Base-by-base conservation (phyloP, 2,113 vertebrate genomes). In the Calidris pugnax region DNA sequence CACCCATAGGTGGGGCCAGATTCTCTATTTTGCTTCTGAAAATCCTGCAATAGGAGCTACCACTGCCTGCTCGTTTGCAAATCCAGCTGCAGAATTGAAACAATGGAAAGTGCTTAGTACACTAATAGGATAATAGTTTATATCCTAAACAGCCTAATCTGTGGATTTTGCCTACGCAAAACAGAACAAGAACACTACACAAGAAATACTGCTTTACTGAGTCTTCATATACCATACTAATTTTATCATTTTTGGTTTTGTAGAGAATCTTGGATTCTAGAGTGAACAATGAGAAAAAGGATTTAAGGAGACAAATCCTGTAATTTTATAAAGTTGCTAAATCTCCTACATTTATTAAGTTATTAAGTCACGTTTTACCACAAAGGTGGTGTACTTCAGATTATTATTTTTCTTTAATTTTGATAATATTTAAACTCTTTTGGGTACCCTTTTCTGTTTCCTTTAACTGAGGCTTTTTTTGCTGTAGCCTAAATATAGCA, bases 1-100 rank as follows among this genome's bases (percentile, higher is more conserved):
- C 91, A 83, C 91, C 94, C 57, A 68, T 66, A 96, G 94, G 74
- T 94, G 93, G 95, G 89, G 94, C 85, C 89, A 96, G 57, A 97
- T 82, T 94, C 77, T 60, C 43, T 89, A 28, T n/a, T 74, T 95
- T 85, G 41, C 30, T 55, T 67, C 84, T 90, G 79, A 90, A 95
- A 91, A 82, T 64, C 67, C 67, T 86, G 66, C 62, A 39, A 24
- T 4, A 57, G 26, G 35, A 94, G 30, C 77, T 82, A 47, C 35
- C 14, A 21, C 51, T 79, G 73, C 43, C 33, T 57, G 33, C 60
- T 71, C 17, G 27, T 86, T 77, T 47, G 67, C 50, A 83, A 82
- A 83, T 62, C 66, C 27, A 45, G 30, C 63, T 76, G 53, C 57
- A 74, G 78, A 91, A 57, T 3, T 45, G 48, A 87, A 90, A 86